Evolutionary conservation across 2,797 vertebrate genomes (phyloP).

Genomic region (Adrianichthys oophorus): DNA sequence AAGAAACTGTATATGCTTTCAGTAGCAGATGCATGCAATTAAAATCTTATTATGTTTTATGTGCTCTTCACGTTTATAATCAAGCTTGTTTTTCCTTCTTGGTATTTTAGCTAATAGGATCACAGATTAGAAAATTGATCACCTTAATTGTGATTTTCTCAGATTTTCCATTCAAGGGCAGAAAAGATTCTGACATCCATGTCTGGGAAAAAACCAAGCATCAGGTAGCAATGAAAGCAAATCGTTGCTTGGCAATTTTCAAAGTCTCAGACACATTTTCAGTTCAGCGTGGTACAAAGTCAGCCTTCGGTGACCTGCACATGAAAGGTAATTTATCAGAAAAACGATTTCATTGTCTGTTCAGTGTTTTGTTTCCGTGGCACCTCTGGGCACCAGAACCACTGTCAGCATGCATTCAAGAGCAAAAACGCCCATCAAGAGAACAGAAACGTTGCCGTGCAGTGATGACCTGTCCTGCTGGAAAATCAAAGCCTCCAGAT

Average conservation of each 20-base stretch:
- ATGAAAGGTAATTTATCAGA: slow-evolving; percentile 16
- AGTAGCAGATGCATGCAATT: slow-evolving; percentile 1
- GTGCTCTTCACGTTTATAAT: slow-evolving; percentile 2
- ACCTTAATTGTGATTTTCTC: slow-evolving; percentile 5
- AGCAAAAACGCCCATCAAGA: slow-evolving; percentile 25
- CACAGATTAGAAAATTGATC: slow-evolving; percentile 12
- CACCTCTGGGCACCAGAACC: slow-evolving; percentile 1
- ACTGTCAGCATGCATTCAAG: slow-evolving; percentile 19
- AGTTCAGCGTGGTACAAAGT: no score
- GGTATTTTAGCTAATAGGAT: background rate
- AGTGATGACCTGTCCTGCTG: background rate
- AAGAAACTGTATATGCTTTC: background rate
- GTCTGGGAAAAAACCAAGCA: no score
- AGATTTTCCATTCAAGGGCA: background rate
- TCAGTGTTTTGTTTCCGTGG: slow-evolving; percentile 27
- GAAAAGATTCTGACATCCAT: no score
- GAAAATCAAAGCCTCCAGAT: slow-evolving; percentile 11
- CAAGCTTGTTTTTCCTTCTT: slow-evolving; percentile 6
- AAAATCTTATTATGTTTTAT: background rate
- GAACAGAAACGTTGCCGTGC: slow-evolving; percentile 7
- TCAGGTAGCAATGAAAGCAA: no score
- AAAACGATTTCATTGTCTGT: slow-evolving; percentile 24
- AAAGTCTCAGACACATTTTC: no score
- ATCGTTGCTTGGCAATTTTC: no score
- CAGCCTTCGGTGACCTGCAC: slow-evolving; percentile 1